Evolutionary conservation across 2,113 vertebrate genomes (phyloP).

Genomic region (Crypturellus undulatus): DNA sequence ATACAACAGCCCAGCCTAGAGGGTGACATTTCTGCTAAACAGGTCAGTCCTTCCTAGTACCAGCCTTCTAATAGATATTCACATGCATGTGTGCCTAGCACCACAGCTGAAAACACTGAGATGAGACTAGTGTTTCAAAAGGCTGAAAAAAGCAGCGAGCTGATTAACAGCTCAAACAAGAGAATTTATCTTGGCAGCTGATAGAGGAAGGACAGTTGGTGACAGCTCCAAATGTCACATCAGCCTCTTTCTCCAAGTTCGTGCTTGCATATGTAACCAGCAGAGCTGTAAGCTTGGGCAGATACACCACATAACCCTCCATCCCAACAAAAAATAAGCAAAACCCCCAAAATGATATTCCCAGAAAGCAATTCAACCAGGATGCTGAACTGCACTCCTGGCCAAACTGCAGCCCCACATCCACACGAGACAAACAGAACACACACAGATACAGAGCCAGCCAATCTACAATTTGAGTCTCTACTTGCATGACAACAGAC

Average conservation of each 20-base stretch:
- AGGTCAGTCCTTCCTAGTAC: neutral
- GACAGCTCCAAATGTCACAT: neutral
- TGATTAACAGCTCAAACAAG: neutral
- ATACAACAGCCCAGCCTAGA: neutral
- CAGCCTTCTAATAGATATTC: neutral
- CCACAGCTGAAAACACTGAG: neutral
- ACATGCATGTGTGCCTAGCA: rapidly evolving
- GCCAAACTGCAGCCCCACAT: too few species aligned
- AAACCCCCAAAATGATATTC: too few species aligned
- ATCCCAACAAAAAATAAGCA: too few species aligned
- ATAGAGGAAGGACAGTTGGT: neutral
- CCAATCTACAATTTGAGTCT: neutral
- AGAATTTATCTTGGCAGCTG: neutral
- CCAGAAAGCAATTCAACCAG: too few species aligned
- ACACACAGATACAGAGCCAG: neutral
- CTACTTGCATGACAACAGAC: rapidly evolving
- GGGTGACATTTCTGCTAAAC: neutral
- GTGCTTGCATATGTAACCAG: neutral
- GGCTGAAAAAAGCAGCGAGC: neutral
- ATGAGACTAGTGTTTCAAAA: neutral
- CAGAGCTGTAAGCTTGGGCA: neutral
- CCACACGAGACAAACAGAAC: neutral
- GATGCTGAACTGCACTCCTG: neutral
- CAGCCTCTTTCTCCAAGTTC: neutral
- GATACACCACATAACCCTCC: neutral